Percentiles rank a stretch among this genome's conserved stretches.
phyloP scores from a whole-genome alignment of 2,888 invertebrate genomes.

The Euzophera pinguis region DNA sequence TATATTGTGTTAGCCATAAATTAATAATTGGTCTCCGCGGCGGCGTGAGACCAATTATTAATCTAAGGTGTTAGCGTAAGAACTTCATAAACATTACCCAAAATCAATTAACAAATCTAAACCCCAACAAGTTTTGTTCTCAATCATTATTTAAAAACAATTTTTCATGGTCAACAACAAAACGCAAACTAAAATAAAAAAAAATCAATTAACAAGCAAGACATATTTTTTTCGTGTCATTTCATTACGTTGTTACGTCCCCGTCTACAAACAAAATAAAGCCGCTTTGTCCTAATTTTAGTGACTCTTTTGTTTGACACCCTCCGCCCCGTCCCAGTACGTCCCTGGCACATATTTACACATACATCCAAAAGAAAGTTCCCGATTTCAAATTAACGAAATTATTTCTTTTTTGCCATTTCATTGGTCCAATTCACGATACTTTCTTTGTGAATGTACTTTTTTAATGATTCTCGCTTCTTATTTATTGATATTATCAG shows the following conservation, averaged over 20 bases:
- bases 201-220: neutral
- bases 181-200: neutral
- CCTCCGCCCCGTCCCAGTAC: slow-evolving; percentile 2
- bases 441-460: neutral
- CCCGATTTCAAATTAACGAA: neutral
- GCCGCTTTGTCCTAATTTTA: neutral
- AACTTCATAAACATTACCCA: neutral
- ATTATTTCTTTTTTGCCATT: neutral
- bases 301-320: neutral
- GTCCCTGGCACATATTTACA: slow-evolving; percentile 6
- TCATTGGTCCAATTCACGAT: neutral
- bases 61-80: too few relatives aligned
- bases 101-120: neutral
- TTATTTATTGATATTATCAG: neutral
- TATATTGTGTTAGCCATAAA: too few relatives aligned
- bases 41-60: too few relatives aligned
- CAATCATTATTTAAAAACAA: too few relatives aligned
- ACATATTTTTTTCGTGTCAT: neutral
- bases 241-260: neutral
- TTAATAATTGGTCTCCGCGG: too few relatives aligned
- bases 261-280: slow-evolving; percentile 3
- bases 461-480: neutral
- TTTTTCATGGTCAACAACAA: neutral
- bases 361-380: neutral
- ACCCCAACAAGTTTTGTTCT: too few relatives aligned